Evolutionary conservation across 2,888 invertebrate species (phyloP), one percentile per base, ranked within the genome.

Genomic region (Drosophila prostipennis): DNA sequence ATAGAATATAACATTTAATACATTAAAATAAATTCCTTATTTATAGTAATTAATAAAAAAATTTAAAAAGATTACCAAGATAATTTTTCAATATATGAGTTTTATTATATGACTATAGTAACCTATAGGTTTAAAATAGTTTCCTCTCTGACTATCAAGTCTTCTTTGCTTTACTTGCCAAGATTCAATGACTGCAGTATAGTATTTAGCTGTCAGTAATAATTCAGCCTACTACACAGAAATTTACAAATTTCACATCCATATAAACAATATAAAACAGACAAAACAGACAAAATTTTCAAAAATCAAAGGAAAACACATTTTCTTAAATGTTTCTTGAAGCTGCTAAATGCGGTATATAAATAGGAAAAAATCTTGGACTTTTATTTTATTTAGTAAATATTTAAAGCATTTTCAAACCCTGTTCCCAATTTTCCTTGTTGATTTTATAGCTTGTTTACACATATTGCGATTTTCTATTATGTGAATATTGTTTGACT

Each of bases 401-500:
- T 11, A 23, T 42, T 16, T 42, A 13, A 11, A 23, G 19, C 11
- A 45, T 43, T 43, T 43, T 7, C 23, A 13, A 43, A 45, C 11
- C 11, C 6, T 11, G 10, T 43, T 43, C 23, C n/a, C 14, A 45
- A 29, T 45, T 45, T 29, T n/a, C 26, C 14, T 6, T 14, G 26
- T 45, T 7, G 26, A 29, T 45, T 8, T n/a, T 45, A 14, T 14
- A 45, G 45, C n/a, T 29, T 45, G 26, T 45, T 45, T 45, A 29
- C 14, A 19, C 42, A 42, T 19, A 10, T 14, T 29, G 13, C 7
- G 14, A 45, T 29, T 14, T 45, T 45, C 26, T 10, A 26, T 10
- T 1, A 45, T n/a, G 10, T 2, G 6, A 32, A 32, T 11, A 32
- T 16, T 11, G 5, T 6, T 32, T 11, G 14, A 16, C 14, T 16